Conservation (phyloP, 2,888 invertebrate genomes). For the Nymphalis polychloros region DNA sequence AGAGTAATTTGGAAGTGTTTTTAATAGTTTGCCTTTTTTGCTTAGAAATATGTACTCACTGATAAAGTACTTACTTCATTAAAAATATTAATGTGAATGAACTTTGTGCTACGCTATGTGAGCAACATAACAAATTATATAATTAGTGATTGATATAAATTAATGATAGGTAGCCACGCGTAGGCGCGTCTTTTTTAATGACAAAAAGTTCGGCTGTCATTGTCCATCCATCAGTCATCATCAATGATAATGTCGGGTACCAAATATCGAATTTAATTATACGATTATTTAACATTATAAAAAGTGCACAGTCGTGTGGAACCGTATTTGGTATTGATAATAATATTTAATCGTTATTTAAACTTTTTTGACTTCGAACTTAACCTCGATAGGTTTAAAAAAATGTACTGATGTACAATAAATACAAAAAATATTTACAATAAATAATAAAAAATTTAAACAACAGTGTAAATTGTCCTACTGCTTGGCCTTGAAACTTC, state of each 20-base stretch:
- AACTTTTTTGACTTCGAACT: not conserved
- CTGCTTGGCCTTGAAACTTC: too few relatives aligned
- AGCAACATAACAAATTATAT: constrained; percentile 7
- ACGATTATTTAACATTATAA: constrained; percentile 6
- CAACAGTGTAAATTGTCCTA: too few relatives aligned
- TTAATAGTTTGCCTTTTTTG: too few relatives aligned
- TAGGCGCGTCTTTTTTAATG: constrained; percentile 22
- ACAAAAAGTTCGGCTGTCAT: constrained; percentile 34
- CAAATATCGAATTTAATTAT: constrained; percentile 16
- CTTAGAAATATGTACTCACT: too few relatives aligned
- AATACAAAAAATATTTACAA: too few relatives aligned
- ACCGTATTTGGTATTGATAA: too few relatives aligned
- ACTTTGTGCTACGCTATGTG: constrained; percentile 1
- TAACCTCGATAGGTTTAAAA: too few relatives aligned
- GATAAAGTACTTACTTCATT: too few relatives aligned
- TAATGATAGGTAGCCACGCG: constrained; percentile 22
- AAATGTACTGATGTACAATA: too few relatives aligned
- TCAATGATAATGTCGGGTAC: constrained; percentile 21
- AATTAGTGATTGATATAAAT: constrained; percentile 17
- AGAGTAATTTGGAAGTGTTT: too few relatives aligned
- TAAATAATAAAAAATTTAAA: too few relatives aligned
- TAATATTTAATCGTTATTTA: not conserved
- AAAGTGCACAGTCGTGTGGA: not conserved
- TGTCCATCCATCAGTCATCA: constrained; percentile 31
- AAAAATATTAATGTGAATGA: constrained; percentile 4